Conservation (phyloP, 2,113 vertebrate species). For the Heterochromis multidens region DNA sequence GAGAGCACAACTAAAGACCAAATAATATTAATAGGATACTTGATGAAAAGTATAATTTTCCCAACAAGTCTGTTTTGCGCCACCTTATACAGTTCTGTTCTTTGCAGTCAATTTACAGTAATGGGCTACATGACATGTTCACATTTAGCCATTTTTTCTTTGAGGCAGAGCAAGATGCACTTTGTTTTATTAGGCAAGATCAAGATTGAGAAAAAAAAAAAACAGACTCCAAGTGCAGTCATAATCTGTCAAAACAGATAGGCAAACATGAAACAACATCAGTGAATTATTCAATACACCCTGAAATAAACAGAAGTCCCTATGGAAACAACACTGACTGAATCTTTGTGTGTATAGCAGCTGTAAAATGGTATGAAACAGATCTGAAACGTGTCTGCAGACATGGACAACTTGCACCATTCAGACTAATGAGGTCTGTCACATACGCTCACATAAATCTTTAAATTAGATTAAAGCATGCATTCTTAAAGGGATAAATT, state of each 20-base stretch:
- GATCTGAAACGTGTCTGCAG: slow-evolving; percentile 30
- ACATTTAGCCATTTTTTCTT: not conserved
- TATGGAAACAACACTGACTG: slow-evolving; percentile 44
- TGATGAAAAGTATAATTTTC: not conserved
- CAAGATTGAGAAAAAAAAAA: not conserved
- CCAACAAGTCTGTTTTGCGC: not conserved
- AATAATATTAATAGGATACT: not conserved
- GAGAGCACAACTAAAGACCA: not conserved
- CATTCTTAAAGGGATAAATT: not conserved
- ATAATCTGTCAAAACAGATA: slow-evolving; percentile 30
- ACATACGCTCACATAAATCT: not conserved
- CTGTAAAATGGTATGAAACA: slow-evolving; percentile 19
- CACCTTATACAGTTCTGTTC: not conserved
- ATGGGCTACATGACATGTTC: slow-evolving; percentile 13
- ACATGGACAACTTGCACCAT: not conserved
- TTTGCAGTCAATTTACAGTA: not conserved
- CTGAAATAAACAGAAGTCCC: slow-evolving; percentile 38
- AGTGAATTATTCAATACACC: slow-evolving; percentile 41
- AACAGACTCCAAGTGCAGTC: not conserved
- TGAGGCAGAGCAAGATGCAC: not conserved
- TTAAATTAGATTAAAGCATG: not conserved
- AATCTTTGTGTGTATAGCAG: slow-evolving; percentile 16
- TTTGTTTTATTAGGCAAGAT: slow-evolving; percentile 15
- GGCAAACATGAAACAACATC: slow-evolving; percentile 29
- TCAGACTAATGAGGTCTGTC: slow-evolving; percentile 24